Conservation (phyloP, 2,888 invertebrate species). For the Chymomyza procnemis region DNA sequence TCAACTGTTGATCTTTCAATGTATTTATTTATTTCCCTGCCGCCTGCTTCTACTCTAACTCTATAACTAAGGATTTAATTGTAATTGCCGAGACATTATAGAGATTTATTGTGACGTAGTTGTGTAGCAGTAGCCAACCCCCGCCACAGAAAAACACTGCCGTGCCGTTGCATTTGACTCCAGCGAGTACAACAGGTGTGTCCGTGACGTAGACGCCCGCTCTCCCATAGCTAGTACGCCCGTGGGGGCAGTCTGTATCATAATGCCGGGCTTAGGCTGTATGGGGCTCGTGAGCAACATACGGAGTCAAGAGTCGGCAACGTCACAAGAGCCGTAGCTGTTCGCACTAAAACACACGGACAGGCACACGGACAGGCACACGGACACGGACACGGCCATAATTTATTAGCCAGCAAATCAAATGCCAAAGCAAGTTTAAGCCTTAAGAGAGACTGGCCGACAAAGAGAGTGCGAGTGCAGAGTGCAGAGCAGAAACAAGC, state of each 20-base stretch:
- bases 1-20: background rate
- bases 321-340: background rate
- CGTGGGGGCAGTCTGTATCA: background rate
- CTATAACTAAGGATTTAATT: background rate
- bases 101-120: background rate
- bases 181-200: conserved; percentile 55
- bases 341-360: background rate
- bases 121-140: background rate
- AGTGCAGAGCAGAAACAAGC: conserved; percentile 25
- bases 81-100: background rate
- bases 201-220: conserved; percentile 38
- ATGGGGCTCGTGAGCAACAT: background rate
- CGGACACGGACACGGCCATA: conserved; percentile 18
- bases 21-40: background rate
- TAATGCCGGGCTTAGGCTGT: no score
- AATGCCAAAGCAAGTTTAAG: conserved; percentile 24
- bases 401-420: conserved; percentile 31
- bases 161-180: conserved; percentile 34
- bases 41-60: background rate
- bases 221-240: background rate
- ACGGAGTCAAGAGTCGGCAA: conserved; percentile 10
- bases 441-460: background rate
- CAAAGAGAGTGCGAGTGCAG: background rate
- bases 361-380: background rate
- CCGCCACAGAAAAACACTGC: no score